Base-by-base conservation (phyloP, 2,888 invertebrate genomes). In the Galerucella pusilla region DNA sequence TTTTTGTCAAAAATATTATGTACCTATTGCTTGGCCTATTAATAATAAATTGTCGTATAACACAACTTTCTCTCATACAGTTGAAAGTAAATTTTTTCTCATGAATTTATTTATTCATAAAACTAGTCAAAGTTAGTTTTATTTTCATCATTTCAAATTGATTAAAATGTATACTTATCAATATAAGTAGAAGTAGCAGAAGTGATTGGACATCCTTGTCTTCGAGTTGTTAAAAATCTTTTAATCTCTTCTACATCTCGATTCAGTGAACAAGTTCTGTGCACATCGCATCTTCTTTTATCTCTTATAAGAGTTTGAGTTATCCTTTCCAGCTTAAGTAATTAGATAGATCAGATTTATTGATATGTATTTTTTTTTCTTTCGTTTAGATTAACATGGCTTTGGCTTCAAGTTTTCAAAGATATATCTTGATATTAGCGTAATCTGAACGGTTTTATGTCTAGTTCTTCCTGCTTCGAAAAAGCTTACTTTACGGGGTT, bases 281-380 rank as follows among this genome's bases (percentile, higher is more conserved):
- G 57, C 57, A 57, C 16, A 57, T 16, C 57, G 20, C 54, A 6
- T 35, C n/a, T 42, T 42, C 35, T 14, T 42, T 63, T 63, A 63
- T 42, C 4, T 63, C 35, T 63, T 10, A 35, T 42, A 35, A 63
- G n/a, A 42, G 63, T 63, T 63, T 63, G 63, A 63, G 35, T 63
- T 42, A 63, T 35, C n/a, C 42, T 35, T 42, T 35, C 42, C 10
- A 42, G n/a, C n/a, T 14, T 63, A 63, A 63, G 42, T 63, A 63
- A 63, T 63, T 63, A 63, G 42, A 63, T 42, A 35, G 63, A 63
- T 63, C 63, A 63, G 63, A 63, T 42, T 63, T 63, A 63, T 42
- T 11, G 63, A 63, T 63, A 63, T 7, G 57, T 9, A 20, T 57
- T 54, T 57, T 57, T 20, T 57, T 9, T 20, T n/a, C n/a, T 11